Base-by-base conservation (phyloP, 2,888 invertebrate genomes). In the Drosophila fulvimacula region DNA sequence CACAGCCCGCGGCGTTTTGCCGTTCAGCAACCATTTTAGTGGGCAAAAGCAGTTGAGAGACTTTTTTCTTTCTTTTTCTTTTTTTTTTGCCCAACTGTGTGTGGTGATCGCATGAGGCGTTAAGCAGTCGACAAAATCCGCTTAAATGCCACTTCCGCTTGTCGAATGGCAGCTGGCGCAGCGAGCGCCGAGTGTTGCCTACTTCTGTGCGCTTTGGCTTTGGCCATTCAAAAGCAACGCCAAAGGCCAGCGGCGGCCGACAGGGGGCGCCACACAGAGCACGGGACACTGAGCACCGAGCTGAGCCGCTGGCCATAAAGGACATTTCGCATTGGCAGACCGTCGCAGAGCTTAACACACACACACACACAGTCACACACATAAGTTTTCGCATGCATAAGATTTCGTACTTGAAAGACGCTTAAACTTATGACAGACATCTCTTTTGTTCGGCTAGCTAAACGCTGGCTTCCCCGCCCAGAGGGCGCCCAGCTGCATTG, bases 141-240 rank as follows among this genome's bases (percentile, higher is more conserved):
- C 83, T 82, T 88, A 82, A 88, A 88, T 80, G 81, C 78, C 84
- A 83, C 70, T 83, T 88, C 89, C 82, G 89, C 49, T 53, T 53
- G 42, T 41, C 42, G 58, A 74, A 56, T 36, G 24, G 19, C 48
- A 64, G 73, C 44, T 51, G 17, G 46, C 36, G 38, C 30, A 30
- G 27, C 46, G 2, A 27, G 52, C 21, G 55, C 52, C 34, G 53
- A 63, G 76, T 68, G 66, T 49, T 68, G 69, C 60, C 39, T 81
- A 68, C 57, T 76, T 69, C 13, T 56, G 34, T 56, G 77, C 63
- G 60, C 65, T 67, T 76, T 68, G 57, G 56, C 65, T n/a, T n/a
- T 42, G 61, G 67, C 75, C 38, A 51, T 63, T 39, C 51, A 71
- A 52, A 4, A 9, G 21, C 30, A 27, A 27, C 3, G 53, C 61